Evolutionary conservation across 1,140 invertebrate genomes (phyloP).

Genomic region (Camponotus pennsylvanicus): DNA sequence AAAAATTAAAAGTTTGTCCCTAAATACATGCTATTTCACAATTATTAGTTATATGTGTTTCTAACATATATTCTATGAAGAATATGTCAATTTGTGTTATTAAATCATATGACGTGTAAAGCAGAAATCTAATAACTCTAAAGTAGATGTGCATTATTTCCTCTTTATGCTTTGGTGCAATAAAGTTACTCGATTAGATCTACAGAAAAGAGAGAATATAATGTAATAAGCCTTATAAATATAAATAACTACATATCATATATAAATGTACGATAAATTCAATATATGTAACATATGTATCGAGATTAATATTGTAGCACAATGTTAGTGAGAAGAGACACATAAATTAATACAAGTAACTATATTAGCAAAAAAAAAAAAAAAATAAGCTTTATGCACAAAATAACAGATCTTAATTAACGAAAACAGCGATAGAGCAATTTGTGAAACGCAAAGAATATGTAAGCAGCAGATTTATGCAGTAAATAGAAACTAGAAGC

Average conservation of each 20-base stretch:
- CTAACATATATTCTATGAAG: conserved; percentile 44
- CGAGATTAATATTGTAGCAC: conserved; percentile 17
- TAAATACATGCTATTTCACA: conserved; percentile 35
- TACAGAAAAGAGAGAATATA: conserved; percentile 51
- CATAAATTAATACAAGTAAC: conserved; percentile 13
- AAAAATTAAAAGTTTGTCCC: conserved; percentile 36
- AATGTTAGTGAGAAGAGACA: not conserved
- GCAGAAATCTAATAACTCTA: conserved; percentile 15
- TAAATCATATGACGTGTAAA: conserved; percentile 9
- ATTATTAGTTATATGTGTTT: conserved; percentile 50
- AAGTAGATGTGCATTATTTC: conserved; percentile 34
- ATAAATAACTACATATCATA: conserved; percentile 17
- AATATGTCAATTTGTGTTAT: conserved; percentile 41
- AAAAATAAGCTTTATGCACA: conserved; percentile 35
- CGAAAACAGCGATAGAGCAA: not conserved
- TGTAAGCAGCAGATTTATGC: not conserved
- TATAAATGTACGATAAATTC: too few species aligned
- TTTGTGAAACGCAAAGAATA: conserved; percentile 6
- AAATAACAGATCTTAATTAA: conserved; percentile 9
- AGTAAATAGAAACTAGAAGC: conserved; percentile 23
- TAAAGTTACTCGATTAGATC: conserved; percentile 56
- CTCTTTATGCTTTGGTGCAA: conserved; percentile 23
- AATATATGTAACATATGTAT: conserved; percentile 36
- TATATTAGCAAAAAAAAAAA: conserved; percentile 9
- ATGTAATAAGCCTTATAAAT: conserved; percentile 29